These are phyloP conservation scores for Leucophenga varia DNA, from an alignment of 1,140 invertebrate species.

Conservation along the genomic window DNA sequence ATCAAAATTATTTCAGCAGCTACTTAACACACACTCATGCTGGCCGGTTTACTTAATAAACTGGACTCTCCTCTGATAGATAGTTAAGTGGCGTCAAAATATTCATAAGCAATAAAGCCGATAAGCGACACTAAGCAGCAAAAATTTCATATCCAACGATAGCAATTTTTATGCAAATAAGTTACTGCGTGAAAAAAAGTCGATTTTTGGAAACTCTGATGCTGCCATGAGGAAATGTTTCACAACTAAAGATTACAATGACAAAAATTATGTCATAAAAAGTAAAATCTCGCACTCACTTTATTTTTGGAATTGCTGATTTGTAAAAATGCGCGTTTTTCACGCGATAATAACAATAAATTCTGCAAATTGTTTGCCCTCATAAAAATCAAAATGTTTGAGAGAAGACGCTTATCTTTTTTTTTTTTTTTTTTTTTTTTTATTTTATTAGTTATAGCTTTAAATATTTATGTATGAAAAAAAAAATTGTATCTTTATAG, in stretches of 20 bases:
- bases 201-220: too few species aligned
- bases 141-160: too few species aligned
- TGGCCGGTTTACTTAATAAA: conserved; percentile 44
- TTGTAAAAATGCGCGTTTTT: neutral
- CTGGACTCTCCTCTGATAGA: neutral
- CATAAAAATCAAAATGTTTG: neutral
- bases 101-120: too few species aligned
- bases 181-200: conserved; percentile 5
- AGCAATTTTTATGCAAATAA: conserved; percentile 19
- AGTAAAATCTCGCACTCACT: too few species aligned
- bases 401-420: too few species aligned
- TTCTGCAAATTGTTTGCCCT: too few species aligned
- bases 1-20: neutral
- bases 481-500: too few species aligned
- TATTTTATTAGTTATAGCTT: conserved; percentile 13
- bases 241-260: conserved; percentile 24
- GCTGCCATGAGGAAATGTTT: too few species aligned
- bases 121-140: neutral
- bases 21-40: neutral
- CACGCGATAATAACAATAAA: too few species aligned
- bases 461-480: conserved; percentile 28
- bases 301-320: neutral
- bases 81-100: too few species aligned
- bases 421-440: neutral
- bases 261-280: too few species aligned